phyloP scores from a whole-genome alignment of 1,140 invertebrate genomes.

The Reticulitermes speratus region DNA sequence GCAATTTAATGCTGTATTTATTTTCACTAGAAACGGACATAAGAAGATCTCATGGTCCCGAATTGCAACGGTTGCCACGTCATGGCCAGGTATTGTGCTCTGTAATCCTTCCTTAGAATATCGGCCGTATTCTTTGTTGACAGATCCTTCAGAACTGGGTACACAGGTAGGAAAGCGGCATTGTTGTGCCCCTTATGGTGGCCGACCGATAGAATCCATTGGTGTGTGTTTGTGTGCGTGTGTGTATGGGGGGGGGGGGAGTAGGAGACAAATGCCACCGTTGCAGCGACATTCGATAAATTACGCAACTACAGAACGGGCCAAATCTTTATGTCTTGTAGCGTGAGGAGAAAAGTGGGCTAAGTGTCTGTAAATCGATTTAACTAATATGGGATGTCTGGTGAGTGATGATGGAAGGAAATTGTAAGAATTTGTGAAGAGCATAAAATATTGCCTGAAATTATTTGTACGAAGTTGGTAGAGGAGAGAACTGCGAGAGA shows the following conservation, averaged over 20 bases:
- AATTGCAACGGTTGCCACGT: too few species aligned
- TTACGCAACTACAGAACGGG: neutral
- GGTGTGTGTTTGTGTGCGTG: neutral
- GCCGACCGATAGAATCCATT: neutral
- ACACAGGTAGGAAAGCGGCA: neutral
- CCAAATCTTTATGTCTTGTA: neutral
- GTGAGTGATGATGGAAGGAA: too few species aligned
- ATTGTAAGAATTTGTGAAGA: too few species aligned
- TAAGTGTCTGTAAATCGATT: neutral
- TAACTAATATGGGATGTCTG: too few species aligned
- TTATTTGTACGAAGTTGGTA: too few species aligned
- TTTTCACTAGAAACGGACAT: too few species aligned
- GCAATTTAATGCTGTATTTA: too few species aligned
- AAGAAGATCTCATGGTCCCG: too few species aligned
- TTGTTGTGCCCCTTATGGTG: neutral
- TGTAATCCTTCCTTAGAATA: neutral
- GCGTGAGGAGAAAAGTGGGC: neutral
- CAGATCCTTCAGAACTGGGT: neutral
- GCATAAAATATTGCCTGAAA: too few species aligned
- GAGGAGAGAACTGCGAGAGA: too few species aligned
- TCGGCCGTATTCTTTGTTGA: neutral
- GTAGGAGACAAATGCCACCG: neutral
- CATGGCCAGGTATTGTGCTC: neutral
- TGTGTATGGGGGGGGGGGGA: neutral
- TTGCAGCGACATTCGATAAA: neutral